phyloP scores from a whole-genome alignment of 2,113 vertebrate genomes.

The Platycercus adscitus region DNA sequence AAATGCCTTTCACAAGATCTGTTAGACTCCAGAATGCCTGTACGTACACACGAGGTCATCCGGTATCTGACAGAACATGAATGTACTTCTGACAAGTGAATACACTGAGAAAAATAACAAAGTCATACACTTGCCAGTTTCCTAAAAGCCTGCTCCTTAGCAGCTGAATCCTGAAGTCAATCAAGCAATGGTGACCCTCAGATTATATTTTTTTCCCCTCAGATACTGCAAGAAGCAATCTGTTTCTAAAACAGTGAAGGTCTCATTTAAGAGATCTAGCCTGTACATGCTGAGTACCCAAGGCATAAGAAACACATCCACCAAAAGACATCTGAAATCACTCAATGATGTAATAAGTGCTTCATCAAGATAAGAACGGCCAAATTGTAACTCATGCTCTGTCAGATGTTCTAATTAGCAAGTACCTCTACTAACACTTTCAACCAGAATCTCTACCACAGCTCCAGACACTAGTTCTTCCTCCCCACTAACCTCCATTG shows the following conservation, averaged over 20 bases:
- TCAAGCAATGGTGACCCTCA: neutral
- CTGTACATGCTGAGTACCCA: fast-evolving
- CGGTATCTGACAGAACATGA: neutral
- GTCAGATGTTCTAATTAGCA: neutral
- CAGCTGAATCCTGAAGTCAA: fast-evolving
- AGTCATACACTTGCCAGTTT: neutral
- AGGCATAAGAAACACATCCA: neutral
- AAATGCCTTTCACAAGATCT: neutral
- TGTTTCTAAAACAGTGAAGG: neutral
- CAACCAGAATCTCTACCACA: neutral
- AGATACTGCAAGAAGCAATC: neutral
- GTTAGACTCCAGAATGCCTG: neutral
- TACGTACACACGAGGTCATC: neutral
- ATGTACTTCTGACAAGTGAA: neutral
- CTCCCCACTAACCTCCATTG: neutral
- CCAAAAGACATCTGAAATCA: neutral
- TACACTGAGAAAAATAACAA: neutral
- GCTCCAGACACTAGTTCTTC: neutral
- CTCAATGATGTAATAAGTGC: neutral
- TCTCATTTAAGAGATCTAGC: neutral
- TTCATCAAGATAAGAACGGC: neutral
- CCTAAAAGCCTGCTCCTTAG: neutral
- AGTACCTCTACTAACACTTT: neutral
- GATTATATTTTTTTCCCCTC: too few species aligned
- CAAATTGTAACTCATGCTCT: neutral